Percentiles rank a stretch among this genome's conserved stretches.
These are phyloP conservation scores for Perizoma flavofasciatum DNA, from an alignment of 2,888 invertebrate genomes.

Conservation along the genomic window DNA sequence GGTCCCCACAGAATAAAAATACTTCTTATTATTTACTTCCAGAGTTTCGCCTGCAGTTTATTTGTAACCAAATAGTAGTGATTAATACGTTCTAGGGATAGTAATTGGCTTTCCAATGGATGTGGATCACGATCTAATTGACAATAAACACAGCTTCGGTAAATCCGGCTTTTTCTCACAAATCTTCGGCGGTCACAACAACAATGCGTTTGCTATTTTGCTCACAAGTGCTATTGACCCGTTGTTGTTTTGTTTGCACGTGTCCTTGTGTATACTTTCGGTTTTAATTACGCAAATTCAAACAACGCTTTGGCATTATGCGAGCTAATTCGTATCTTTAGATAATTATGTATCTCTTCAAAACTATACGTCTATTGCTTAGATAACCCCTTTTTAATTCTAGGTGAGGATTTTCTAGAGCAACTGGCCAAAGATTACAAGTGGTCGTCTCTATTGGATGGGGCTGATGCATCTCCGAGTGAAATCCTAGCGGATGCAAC, in stretches of 20 bases:
- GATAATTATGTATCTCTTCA: slow-evolving; percentile 6
- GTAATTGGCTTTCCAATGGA: slow-evolving; percentile 69
- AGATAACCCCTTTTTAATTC: slow-evolving; percentile 20
- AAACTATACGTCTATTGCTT: not conserved
- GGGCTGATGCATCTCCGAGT: slow-evolving; percentile 75
- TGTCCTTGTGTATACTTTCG: slow-evolving; percentile 62
- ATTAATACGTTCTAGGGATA: slow-evolving; percentile 27
- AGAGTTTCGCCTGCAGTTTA: too few species aligned
- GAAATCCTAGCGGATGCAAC: slow-evolving; percentile 79
- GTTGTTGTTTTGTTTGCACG: slow-evolving; percentile 45
- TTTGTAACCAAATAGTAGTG: not conserved
- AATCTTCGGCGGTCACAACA: slow-evolving; percentile 47
- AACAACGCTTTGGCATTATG: slow-evolving; percentile 11
- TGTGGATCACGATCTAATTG: slow-evolving; percentile 63
- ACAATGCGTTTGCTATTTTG: slow-evolving; percentile 50
- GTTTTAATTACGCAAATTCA: slow-evolving; percentile 36
- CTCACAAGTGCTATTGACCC: slow-evolving; percentile 56
- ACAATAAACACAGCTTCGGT: slow-evolving; percentile 70
- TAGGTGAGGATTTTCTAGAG: slow-evolving; percentile 74
- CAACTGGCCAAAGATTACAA: slow-evolving; percentile 71
- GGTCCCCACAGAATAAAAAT: too few species aligned
- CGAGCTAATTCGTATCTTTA: slow-evolving; percentile 1
- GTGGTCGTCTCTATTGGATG: slow-evolving; percentile 74
- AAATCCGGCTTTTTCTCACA: slow-evolving; percentile 42
- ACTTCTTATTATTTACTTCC: too few species aligned